Base-by-base conservation (phyloP, 2,113 vertebrate species). In the Eulemur macaco region DNA sequence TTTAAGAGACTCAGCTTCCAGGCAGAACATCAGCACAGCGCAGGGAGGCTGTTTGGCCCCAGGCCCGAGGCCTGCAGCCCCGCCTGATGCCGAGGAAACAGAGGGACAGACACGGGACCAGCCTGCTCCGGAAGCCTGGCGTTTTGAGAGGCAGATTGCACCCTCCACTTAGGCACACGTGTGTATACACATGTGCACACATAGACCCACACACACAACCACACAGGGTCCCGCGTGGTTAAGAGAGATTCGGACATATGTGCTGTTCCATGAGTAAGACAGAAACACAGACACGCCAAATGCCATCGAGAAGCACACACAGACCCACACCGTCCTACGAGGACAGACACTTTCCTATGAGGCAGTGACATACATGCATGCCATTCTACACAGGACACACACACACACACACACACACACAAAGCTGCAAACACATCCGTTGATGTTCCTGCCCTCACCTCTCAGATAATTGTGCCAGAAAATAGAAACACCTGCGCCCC, bases 401-500 rank as follows among this genome's bases (percentile, higher is more conserved):
- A 34, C 52, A 31, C 39, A 52, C 20, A n/a, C 52, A 31, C 39
- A n/a, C 78, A 50, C 25, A n/a, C 52, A 31, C n/a, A 25, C 80
- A 50, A 25, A 78, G 71, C 89, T 3, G 9, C 8, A 39, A 69
- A 60, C 52, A 1, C 58, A 3, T 14, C 86, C 27, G 0, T 9
- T 0, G 4, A 6, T 0, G 37, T 18, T 42, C 37, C 90, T 39
- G 92, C 90, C 89, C 81, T 60, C 63, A 13, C 94, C 29, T 42
- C 69, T 54, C 23, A 25, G 93, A 89, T 94, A 96, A 94, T 76
- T 84, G 93, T 50, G 39, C 80, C 25, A 15, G 93, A 81, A 89
- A 87, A 86, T 23, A 96, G 95, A 81, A 87, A 81, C 95, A 95
- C 64, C 97, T 93, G 94, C 82, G 64, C 86, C 90, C 97, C 52